Conservation (phyloP, 2,888 invertebrate species). For the Trissolcus brochymenae region DNA sequence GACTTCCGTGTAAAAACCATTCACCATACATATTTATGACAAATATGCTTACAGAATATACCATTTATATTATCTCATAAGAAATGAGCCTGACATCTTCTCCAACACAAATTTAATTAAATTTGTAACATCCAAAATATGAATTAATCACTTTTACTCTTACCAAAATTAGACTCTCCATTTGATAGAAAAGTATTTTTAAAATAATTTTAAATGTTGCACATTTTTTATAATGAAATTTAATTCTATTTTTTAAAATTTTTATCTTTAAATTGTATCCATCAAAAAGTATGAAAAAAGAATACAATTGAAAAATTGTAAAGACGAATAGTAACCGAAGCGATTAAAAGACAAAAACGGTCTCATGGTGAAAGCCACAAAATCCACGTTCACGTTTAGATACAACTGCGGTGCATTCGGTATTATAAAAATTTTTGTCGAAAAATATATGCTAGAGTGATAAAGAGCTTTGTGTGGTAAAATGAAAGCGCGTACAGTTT, state of each 20-base stretch:
- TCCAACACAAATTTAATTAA: background rate
- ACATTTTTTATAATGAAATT: no score
- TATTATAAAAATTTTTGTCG: slow-evolving; percentile 46
- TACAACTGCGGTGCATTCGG: slow-evolving; percentile 19
- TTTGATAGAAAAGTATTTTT: background rate
- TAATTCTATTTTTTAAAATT: background rate
- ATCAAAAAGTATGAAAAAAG: background rate
- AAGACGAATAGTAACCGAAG: background rate
- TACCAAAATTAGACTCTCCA: no score
- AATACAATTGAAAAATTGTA: background rate
- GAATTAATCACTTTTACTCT: no score
- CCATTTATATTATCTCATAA: slow-evolving; percentile 14
- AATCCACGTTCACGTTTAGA: slow-evolving; percentile 33
- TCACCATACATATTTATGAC: slow-evolving; percentile 50
- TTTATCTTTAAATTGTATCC: background rate
- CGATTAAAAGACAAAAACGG: background rate
- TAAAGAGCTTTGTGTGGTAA: slow-evolving; percentile 43
- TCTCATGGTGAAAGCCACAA: slow-evolving; percentile 18
- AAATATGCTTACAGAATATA: slow-evolving; percentile 42
- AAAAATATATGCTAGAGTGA: slow-evolving; percentile 27
- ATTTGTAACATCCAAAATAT: background rate
- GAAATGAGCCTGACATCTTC: slow-evolving; percentile 3
- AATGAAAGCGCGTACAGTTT: slow-evolving; percentile 48
- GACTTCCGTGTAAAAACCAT: slow-evolving; percentile 44
- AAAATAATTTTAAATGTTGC: no score